Conservation (phyloP, 2,888 invertebrate species). For the Noctua fimbriata region DNA sequence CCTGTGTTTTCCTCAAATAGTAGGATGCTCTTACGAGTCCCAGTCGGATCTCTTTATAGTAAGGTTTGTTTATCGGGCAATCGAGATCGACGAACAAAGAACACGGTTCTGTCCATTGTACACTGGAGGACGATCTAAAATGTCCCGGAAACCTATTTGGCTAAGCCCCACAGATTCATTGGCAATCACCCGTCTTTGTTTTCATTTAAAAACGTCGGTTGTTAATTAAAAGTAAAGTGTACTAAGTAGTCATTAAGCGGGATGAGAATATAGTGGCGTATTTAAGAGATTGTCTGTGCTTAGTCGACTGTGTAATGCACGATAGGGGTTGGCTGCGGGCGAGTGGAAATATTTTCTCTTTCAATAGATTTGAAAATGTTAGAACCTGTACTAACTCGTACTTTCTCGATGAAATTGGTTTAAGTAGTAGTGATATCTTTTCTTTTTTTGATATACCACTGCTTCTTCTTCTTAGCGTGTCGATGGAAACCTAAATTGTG, state of each 20-base stretch:
- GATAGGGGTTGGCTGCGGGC: slow-evolving; percentile 7
- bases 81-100: slow-evolving; percentile 78
- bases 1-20: slow-evolving; percentile 75
- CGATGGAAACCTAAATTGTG: no score
- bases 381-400: neutral
- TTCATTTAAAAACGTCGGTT: slow-evolving; percentile 58
- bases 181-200: slow-evolving; percentile 60
- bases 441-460: neutral
- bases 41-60: slow-evolving; percentile 76
- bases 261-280: slow-evolving; percentile 47
- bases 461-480: no score
- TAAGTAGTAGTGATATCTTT: neutral
- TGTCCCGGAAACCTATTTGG: slow-evolving; percentile 75
- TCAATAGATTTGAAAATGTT: slow-evolving; percentile 1
- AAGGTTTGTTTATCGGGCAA: slow-evolving; percentile 78
- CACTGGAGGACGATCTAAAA: slow-evolving; percentile 73
- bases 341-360: slow-evolving; percentile 19
- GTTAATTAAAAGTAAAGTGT: slow-evolving; percentile 65
- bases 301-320: slow-evolving; percentile 43
- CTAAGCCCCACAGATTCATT: slow-evolving; percentile 64
- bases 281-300: slow-evolving; percentile 43
- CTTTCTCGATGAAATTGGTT: neutral
- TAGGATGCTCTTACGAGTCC: slow-evolving; percentile 73
- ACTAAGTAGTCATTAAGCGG: slow-evolving; percentile 57
- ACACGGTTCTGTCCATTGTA: slow-evolving; percentile 72